Base-by-base conservation (phyloP, 2,888 invertebrate species). In the Acanthococcus lagerstroemiae region DNA sequence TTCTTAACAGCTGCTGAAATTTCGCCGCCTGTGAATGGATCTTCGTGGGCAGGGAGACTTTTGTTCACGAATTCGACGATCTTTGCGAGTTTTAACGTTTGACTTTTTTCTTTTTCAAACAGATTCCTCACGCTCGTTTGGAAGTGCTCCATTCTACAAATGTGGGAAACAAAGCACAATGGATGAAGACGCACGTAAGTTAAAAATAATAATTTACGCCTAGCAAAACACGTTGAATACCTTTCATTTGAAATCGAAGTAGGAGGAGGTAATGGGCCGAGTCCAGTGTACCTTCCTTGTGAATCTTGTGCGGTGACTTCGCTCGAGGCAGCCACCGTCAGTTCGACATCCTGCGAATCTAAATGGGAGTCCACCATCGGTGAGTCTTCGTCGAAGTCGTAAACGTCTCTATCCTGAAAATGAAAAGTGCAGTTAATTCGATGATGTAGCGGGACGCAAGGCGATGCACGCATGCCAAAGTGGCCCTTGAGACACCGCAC, bases 101-200 rank as follows among this genome's bases (percentile, higher is more conserved):
- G 88, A 4, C 85, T 83, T 68, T 89, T 83, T 69, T 86, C 85
- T 48, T 86, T 84, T 45, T 85, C 83, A 79, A 94, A 95, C 25
- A 90, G 74, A 71, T 85, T 83, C 69, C 86, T 84, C 12, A 95
- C 76, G 0, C 84, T 82, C 0, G 82, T 80, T 75, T 87, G 86
- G 79, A 95, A 95, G 6, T 78, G 74, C 26, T 80, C 78, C 70
- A 93, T 78, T 74, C 82, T 78, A 73, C 63, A 72, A 74, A 67
- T 48, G 63, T 24, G 12, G 9, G 19, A 56, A 1, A 55, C 19
- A 50, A 45, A 58, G 58, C 44, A 26, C 12, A 58, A 4, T 2
- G n/a, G n/a, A n/a, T n/a, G n/a, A n/a, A n/a, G n/a, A n/a, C n/a
- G n/a, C n/a, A n/a, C n/a, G n/a, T n/a, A n/a, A n/a, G n/a, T n/a